These are phyloP conservation scores for Linnaemya tessellans DNA, from an alignment of 2,888 invertebrate genomes.

Conservation along the genomic window DNA sequence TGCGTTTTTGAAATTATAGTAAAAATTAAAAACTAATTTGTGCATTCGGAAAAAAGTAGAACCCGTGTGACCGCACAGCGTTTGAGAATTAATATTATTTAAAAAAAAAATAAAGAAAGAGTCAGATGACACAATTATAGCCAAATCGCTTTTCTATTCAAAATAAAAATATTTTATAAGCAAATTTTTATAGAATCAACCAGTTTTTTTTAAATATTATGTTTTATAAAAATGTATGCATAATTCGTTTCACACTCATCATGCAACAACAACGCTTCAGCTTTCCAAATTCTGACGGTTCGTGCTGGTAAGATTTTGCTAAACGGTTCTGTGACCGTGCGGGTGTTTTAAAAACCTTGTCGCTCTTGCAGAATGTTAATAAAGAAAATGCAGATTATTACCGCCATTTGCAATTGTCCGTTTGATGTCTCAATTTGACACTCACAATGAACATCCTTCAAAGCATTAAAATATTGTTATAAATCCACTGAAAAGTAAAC, in stretches of 20 bases:
- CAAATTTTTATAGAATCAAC: no score
- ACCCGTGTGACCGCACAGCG: not conserved
- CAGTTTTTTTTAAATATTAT: no score
- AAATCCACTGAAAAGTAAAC: constrained; percentile 6
- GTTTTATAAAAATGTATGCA: no score
- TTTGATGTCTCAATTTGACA: constrained; percentile 80
- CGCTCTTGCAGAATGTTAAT: not conserved
- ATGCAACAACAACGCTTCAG: no score
- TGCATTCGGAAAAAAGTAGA: not conserved
- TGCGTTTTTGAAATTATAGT: constrained; percentile 39
- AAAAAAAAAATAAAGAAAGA: not conserved
- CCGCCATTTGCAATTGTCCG: constrained; percentile 45
- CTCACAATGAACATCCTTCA: constrained; percentile 76
- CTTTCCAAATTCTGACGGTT: no score
- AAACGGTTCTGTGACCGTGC: no score
- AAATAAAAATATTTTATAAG: no score
- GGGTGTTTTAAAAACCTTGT: not conserved
- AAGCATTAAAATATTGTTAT: constrained; percentile 79
- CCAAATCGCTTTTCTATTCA: not conserved
- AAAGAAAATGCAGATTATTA: constrained; percentile 14
- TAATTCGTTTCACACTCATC: no score
- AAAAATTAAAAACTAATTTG: constrained; percentile 20
- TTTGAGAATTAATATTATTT: not conserved
- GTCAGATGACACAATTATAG: not conserved
- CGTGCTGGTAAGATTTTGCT: no score